Conservation (phyloP, 2,113 vertebrate genomes). For the Probosciger aterrimus region DNA sequence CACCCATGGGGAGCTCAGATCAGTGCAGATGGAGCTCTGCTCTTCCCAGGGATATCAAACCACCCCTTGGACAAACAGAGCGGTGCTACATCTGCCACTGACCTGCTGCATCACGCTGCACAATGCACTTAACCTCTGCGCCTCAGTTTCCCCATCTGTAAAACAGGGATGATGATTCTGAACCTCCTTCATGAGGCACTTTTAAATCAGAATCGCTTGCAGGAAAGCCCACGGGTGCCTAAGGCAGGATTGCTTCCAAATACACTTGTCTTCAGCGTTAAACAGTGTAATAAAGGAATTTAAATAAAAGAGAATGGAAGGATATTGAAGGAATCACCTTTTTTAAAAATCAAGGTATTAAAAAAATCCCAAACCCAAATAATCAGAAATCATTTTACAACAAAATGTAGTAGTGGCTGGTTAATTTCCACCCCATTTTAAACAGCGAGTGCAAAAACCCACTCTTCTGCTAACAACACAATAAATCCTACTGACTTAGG, state of each 20-base stretch:
- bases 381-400: background rate
- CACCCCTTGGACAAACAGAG: fast-evolving
- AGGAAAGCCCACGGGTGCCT: background rate
- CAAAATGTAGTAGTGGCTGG: background rate
- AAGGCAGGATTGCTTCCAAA: fast-evolving
- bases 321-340: background rate
- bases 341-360: background rate
- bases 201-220: fast-evolving
- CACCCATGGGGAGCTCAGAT: background rate
- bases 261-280: background rate
- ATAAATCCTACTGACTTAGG: background rate
- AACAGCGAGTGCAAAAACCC: background rate
- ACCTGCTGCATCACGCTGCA: fast-evolving
- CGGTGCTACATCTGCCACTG: background rate
- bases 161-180: background rate
- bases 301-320: background rate
- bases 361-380: background rate
- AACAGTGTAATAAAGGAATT: background rate
- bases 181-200: background rate
- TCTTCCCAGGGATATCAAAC: background rate
- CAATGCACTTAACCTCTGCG: background rate
- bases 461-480: background rate
- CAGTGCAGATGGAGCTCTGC: background rate
- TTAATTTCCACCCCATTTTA: background rate
- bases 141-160: background rate